phyloP scores from a whole-genome alignment of 2,888 invertebrate genomes.

The Drosophila sordidula region DNA sequence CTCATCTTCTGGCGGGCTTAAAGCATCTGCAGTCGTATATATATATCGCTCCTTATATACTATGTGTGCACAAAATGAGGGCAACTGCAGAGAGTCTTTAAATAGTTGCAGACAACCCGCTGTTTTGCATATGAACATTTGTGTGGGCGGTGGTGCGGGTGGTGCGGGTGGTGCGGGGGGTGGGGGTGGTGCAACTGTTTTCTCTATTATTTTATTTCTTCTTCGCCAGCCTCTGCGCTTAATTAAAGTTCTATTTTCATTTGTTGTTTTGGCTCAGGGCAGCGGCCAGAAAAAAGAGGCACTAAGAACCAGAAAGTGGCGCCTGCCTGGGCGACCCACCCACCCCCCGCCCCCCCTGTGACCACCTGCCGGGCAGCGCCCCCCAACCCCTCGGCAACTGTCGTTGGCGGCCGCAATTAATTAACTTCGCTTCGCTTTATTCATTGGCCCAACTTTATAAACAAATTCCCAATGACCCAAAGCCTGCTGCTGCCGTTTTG shows the following conservation, averaged over 20 bases:
- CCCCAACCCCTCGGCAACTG: constrained; percentile 53
- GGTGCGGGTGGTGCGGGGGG: constrained; percentile 12
- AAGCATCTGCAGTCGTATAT: constrained; percentile 11
- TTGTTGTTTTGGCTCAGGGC: constrained; percentile 57
- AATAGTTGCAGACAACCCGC: constrained; percentile 64
- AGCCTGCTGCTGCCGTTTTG: constrained; percentile 37
- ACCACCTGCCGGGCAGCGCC: constrained; percentile 60
- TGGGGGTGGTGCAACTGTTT: constrained; percentile 42
- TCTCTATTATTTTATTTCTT: constrained; percentile 50
- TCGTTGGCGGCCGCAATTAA: constrained; percentile 70
- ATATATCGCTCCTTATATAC: constrained; percentile 6
- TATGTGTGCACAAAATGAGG: constrained; percentile 41
- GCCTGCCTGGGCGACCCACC: constrained; percentile 47
- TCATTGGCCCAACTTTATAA: constrained; percentile 59
- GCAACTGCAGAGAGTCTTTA: constrained; percentile 64
- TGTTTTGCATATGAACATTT: constrained; percentile 49
- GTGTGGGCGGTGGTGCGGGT: not conserved
- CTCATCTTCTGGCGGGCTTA: constrained; percentile 47
- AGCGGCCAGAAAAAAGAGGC: constrained; percentile 23
- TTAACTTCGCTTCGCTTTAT: constrained; percentile 50
- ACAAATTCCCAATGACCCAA: constrained; percentile 48
- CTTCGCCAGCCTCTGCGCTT: constrained; percentile 48
- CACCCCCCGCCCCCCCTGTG: constrained; percentile 20
- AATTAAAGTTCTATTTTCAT: constrained; percentile 78
- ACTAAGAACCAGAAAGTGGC: constrained; percentile 44